These are phyloP conservation scores for Drosophila funebris DNA, from an alignment of 1,140 invertebrate genomes.

Conservation along the genomic window DNA sequence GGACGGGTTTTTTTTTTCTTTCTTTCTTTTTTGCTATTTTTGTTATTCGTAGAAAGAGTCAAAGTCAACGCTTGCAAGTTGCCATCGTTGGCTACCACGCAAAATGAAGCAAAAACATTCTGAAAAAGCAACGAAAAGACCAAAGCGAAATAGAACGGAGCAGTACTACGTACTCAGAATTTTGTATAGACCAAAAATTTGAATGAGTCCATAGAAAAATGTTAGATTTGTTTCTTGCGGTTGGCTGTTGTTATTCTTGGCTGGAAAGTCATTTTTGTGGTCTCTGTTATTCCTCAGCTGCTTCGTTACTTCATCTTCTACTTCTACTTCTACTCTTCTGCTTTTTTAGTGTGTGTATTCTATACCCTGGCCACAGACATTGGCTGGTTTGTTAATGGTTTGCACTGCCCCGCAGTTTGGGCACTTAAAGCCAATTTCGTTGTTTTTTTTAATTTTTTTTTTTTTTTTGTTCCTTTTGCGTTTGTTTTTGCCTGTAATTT, in stretches of 20 bases:
- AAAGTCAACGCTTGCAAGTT: constrained; percentile 69
- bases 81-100: constrained; percentile 56
- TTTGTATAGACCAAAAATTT: constrained; percentile 65
- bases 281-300: constrained; percentile 54
- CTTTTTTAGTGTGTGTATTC: background rate
- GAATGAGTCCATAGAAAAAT: constrained; percentile 60
- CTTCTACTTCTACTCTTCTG: background rate
- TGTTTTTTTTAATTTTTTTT: constrained; percentile 27
- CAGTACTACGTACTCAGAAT: constrained; percentile 43
- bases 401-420: constrained; percentile 48
- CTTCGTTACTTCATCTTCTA: background rate
- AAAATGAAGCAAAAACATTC: constrained; percentile 21
- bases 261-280: constrained; percentile 72
- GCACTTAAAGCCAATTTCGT: constrained; percentile 40
- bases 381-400: constrained; percentile 59
- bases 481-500: constrained; percentile 52
- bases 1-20: constrained; percentile 32
- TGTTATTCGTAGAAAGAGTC: constrained; percentile 50
- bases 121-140: constrained; percentile 3
- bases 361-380: constrained; percentile 33
- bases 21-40: constrained; percentile 7
- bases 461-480: background rate
- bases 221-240: constrained; percentile 29
- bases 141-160: constrained; percentile 14
- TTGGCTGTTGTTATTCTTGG: constrained; percentile 46